Conservation (phyloP, 2,113 vertebrate species). For the Paratilapia polleni region DNA sequence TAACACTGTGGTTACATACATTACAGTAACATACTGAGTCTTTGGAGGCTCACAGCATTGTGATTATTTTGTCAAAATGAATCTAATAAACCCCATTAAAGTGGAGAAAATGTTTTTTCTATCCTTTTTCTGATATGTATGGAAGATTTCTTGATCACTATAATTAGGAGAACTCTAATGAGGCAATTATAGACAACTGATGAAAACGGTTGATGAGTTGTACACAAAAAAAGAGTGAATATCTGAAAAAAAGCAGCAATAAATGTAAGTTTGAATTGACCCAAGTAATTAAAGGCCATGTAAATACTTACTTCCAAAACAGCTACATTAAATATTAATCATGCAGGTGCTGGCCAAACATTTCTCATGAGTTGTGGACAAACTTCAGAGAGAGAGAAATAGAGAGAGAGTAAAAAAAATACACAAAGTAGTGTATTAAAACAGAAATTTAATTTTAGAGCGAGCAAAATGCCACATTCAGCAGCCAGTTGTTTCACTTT, state of each 20-base stretch:
- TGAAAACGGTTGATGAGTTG: constrained; percentile 78
- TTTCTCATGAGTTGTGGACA: constrained; percentile 50
- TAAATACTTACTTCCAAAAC: constrained; percentile 67
- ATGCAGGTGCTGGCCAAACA: constrained; percentile 71
- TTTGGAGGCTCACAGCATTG: constrained; percentile 10
- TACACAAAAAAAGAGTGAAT: constrained; percentile 52
- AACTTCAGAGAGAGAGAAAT: constrained; percentile 45
- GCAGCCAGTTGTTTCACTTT: constrained; percentile 39
- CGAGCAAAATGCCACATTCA: constrained; percentile 17
- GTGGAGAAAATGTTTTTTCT: constrained; percentile 19
- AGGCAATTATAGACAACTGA: constrained; percentile 81
- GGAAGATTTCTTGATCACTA: constrained; percentile 79
- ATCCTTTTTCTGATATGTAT: constrained; percentile 68
- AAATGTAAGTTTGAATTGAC: constrained; percentile 73
- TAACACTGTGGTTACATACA: constrained; percentile 8
- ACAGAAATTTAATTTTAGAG: constrained; percentile 37
- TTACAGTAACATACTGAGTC: constrained; percentile 1
- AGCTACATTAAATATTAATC: constrained; percentile 74
- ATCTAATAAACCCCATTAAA: constrained; percentile 51
- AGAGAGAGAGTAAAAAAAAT: neutral
- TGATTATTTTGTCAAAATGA: constrained; percentile 40
- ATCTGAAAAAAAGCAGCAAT: constrained; percentile 64
- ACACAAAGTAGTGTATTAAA: constrained; percentile 27
- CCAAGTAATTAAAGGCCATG: constrained; percentile 72
- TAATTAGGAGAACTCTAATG: constrained; percentile 82